Evolutionary conservation across 2,888 invertebrate species (phyloP).

Genomic region (Vesta saturnalis): DNA sequence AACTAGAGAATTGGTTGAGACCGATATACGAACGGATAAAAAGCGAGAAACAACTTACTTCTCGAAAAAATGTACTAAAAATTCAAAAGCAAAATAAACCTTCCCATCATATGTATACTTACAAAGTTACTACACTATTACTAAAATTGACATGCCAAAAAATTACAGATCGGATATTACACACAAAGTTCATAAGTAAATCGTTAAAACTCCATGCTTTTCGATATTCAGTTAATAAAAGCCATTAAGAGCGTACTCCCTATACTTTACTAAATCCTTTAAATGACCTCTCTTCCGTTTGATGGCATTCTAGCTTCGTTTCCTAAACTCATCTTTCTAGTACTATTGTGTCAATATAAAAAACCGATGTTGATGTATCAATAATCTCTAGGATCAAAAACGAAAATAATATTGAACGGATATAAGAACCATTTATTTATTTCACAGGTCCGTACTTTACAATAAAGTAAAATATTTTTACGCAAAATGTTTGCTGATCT

Average conservation of each 20-base stretch:
- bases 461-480: neutral
- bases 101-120: too few relatives aligned
- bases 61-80: too few relatives aligned
- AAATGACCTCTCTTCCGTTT: slow-evolving; percentile 54
- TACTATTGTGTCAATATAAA: slow-evolving; percentile 47
- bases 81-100: too few relatives aligned
- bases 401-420: slow-evolving; percentile 48
- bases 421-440: slow-evolving; percentile 44
- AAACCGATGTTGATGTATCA: slow-evolving; percentile 54
- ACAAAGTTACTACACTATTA: too few relatives aligned
- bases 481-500: neutral
- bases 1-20: too few relatives aligned
- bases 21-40: too few relatives aligned
- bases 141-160: too few relatives aligned
- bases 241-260: slow-evolving; percentile 50
- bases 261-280: slow-evolving; percentile 48
- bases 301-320: slow-evolving; percentile 47
- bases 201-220: too few relatives aligned
- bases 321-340: slow-evolving; percentile 51
- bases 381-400: slow-evolving; percentile 47
- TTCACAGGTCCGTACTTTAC: slow-evolving; percentile 25
- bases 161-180: too few relatives aligned
- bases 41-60: too few relatives aligned
- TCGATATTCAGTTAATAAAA: slow-evolving; percentile 51
- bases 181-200: too few relatives aligned